Conservation (phyloP, 2,113 vertebrate species). For the Mustela nigripes region DNA sequence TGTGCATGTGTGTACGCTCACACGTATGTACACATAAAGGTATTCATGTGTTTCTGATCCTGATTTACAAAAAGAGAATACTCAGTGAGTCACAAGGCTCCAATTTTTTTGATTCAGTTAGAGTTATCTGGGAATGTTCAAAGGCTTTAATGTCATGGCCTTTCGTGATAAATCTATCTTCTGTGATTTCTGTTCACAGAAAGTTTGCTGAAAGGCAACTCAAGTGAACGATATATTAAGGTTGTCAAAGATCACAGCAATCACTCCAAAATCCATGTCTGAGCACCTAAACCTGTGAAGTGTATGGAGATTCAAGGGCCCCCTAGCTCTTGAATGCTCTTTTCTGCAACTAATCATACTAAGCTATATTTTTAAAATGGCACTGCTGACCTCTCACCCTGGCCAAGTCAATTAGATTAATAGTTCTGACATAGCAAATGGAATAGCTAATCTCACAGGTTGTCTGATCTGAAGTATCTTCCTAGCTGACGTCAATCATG, state of each 20-base stretch:
- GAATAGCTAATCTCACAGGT: not conserved
- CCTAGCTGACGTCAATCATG: not conserved
- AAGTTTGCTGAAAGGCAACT: constrained; percentile 2
- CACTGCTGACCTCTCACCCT: not conserved
- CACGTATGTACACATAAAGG: not conserved
- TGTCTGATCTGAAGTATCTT: not conserved
- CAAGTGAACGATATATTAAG: constrained; percentile 19
- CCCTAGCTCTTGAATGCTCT: not conserved
- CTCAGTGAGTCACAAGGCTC: not conserved
- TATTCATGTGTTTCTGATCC: not conserved
- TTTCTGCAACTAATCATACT: constrained; percentile 16
- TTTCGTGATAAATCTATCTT: constrained; percentile 47
- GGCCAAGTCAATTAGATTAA: constrained; percentile 15
- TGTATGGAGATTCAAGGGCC: constrained; percentile 28
- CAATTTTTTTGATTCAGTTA: not conserved
- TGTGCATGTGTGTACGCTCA: not conserved
- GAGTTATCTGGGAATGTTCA: not conserved
- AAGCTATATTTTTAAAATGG: constrained; percentile 35
- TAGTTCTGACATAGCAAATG: not conserved
- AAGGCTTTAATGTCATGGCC: constrained; percentile 27
- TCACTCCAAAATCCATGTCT: not conserved
- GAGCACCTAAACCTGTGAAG: not conserved
- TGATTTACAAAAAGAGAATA: not conserved
- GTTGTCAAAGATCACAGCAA: constrained; percentile 12
- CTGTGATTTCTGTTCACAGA: constrained; percentile 32